Conservation (phyloP, 2,888 invertebrate species). For the Agapostemon virescens region DNA sequence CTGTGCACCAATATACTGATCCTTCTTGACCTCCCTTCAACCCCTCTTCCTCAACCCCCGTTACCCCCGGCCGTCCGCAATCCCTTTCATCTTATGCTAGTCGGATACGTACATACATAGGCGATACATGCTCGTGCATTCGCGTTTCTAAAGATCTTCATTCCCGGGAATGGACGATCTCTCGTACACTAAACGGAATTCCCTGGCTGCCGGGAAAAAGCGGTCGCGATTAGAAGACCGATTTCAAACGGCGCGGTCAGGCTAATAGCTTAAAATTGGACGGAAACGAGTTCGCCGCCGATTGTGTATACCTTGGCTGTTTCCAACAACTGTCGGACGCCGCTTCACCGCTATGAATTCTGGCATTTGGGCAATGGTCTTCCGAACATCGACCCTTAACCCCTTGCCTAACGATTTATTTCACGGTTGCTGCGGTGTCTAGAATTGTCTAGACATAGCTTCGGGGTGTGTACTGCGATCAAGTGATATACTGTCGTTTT, state of each 20-base stretch:
- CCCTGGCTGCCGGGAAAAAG: neutral
- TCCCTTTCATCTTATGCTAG: conserved; percentile 15
- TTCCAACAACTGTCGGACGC: neutral
- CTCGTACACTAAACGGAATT: conserved; percentile 17
- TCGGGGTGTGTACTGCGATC: no score
- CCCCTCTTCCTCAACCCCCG: neutral
- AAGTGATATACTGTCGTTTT: no score
- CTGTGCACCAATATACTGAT: conserved; percentile 40
- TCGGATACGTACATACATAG: conserved; percentile 24
- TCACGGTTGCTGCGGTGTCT: no score
- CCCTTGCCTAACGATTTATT: no score
- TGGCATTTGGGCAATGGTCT: no score
- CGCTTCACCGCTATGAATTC: neutral
- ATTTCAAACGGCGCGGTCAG: conserved; percentile 3
- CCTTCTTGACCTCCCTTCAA: conserved; percentile 43
- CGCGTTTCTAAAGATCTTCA: conserved; percentile 44
- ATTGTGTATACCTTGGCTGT: neutral
- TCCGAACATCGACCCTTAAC: neutral
- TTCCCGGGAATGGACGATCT: conserved; percentile 27
- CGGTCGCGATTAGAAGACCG: conserved; percentile 10
- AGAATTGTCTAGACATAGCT: no score
- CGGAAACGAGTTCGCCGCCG: conserved; percentile 16
- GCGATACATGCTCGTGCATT: conserved; percentile 15
- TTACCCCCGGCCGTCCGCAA: neutral
- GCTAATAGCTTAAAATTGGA: neutral